Percentiles rank a stretch among this genome's conserved stretches.
phyloP scores from a whole-genome alignment of 2,888 invertebrate species.

The Plebejus melissa region DNA sequence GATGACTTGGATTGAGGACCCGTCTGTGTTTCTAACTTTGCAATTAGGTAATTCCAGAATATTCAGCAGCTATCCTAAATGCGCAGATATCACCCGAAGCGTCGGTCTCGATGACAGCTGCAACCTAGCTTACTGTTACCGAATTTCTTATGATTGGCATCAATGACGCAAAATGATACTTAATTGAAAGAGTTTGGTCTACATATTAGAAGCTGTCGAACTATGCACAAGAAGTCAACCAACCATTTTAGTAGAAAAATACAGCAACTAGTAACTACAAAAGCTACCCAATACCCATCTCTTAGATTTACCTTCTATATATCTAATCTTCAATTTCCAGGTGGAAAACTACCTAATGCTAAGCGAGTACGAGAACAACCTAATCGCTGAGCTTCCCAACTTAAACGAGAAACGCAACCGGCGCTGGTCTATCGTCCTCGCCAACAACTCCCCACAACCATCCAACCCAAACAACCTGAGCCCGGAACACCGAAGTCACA shows the following conservation, averaged over 20 bases:
- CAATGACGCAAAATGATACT: no score
- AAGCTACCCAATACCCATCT: no score
- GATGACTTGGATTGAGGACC: conserved; percentile 89
- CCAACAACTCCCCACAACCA: conserved; percentile 54
- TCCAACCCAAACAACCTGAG: conserved; percentile 51
- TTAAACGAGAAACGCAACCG: conserved; percentile 85
- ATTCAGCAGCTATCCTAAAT: no score
- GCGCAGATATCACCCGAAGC: no score
- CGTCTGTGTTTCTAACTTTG: conserved; percentile 89
- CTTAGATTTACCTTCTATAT: background rate
- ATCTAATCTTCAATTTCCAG: conserved; percentile 49
- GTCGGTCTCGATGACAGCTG: no score
- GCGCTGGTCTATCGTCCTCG: conserved; percentile 84
- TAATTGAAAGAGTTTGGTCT: no score
- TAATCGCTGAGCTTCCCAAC: conserved; percentile 88
- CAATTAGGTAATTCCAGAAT: conserved; percentile 79
- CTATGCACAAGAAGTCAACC: no score
- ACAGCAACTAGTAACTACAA: background rate
- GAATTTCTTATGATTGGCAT: no score
- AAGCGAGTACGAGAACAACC: conserved; percentile 91
- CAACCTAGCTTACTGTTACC: no score
- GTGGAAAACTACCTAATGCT: conserved; percentile 92
- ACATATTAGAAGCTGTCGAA: no score
- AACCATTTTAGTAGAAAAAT: background rate
- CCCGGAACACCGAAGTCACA: conserved; percentile 53